phyloP scores from a whole-genome alignment of 2,113 vertebrate species.

The Octodon degus region DNA sequence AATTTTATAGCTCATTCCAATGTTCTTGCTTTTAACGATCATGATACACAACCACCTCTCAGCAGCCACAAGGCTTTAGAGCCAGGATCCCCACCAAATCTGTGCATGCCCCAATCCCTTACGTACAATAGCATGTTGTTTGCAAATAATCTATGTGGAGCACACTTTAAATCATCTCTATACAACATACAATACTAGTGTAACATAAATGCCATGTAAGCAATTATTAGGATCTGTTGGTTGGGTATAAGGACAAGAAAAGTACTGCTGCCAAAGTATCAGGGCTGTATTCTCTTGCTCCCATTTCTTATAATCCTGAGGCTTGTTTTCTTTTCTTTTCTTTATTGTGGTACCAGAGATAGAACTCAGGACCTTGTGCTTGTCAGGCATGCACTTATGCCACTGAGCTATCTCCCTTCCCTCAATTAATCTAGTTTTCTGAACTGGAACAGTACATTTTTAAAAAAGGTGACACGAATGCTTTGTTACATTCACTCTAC shows the following conservation, averaged over 20 bases:
- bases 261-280: background rate
- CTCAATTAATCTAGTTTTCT: background rate
- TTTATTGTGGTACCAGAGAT: too few species aligned
- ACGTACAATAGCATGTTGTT: background rate
- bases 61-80: background rate
- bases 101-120: background rate
- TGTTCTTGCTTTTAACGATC: background rate
- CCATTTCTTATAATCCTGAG: background rate
- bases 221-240: fast-evolving
- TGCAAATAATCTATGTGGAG: too few species aligned
- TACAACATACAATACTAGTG: background rate
- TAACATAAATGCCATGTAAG: background rate
- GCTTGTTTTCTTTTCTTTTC: background rate
- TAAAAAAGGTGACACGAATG: background rate
- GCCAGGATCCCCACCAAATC: background rate
- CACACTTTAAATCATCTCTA: background rate
- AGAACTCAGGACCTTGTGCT: too few species aligned
- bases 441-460: background rate
- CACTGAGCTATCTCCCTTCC: too few species aligned
- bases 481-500: background rate
- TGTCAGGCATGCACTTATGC: too few species aligned
- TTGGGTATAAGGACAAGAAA: background rate
- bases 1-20: background rate
- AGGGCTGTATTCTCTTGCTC: background rate
- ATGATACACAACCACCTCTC: background rate